These are phyloP conservation scores for Aplodontia rufa DNA, from an alignment of 2,113 vertebrate species.

Conservation along the genomic window DNA sequence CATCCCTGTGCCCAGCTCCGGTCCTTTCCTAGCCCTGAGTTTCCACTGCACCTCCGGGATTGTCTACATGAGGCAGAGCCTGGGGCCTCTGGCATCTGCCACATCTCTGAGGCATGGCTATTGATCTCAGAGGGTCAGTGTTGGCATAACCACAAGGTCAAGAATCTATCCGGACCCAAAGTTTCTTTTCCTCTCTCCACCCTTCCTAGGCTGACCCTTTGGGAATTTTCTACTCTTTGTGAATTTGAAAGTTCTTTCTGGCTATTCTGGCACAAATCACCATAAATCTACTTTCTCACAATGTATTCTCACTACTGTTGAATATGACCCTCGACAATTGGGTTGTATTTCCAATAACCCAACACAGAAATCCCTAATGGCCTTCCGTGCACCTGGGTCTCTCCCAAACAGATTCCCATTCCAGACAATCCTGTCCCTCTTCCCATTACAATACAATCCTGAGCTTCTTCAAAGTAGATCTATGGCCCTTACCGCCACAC, in stretches of 20 bases:
- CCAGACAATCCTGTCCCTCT: not conserved
- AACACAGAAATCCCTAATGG: not conserved
- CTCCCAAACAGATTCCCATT: not conserved
- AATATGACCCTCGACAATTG: not conserved
- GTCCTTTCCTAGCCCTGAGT: not conserved
- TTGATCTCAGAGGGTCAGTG: not conserved
- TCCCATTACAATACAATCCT: not conserved
- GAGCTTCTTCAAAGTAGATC: too few relatives aligned
- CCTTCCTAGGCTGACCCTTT: not conserved
- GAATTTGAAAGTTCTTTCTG: not conserved
- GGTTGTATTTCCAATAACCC: not conserved
- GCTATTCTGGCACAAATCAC: not conserved
- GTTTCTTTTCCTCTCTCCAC: not conserved
- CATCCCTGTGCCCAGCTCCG: not conserved
- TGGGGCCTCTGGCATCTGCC: not conserved
- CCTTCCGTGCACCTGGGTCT: not conserved
- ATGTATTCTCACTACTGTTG: not conserved
- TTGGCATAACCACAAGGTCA: not conserved
- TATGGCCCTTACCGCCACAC: not conserved
- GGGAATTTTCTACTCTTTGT: not conserved
- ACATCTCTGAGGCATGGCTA: not conserved
- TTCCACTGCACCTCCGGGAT: not conserved
- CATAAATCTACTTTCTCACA: not conserved
- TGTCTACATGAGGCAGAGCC: not conserved
- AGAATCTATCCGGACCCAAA: not conserved